Conservation (phyloP, 1,140 invertebrate species). For the Aphaenogaster floridana region DNA sequence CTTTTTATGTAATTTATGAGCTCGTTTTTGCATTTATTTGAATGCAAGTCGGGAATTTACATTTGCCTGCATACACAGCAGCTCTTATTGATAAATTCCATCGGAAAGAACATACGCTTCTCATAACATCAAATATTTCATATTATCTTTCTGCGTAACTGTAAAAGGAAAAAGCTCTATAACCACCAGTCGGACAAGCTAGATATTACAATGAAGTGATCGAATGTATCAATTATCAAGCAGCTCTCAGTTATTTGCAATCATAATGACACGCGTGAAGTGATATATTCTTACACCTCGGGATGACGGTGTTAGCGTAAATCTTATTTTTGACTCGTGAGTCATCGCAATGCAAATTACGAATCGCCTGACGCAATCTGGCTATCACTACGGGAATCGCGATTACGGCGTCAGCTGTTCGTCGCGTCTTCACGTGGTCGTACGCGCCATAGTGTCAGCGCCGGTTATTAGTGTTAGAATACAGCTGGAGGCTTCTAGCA, state of each 20-base stretch:
- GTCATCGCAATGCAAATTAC: slow-evolving; percentile 46
- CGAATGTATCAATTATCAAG: not conserved
- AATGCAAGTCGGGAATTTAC: not conserved
- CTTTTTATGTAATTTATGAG: slow-evolving; percentile 6
- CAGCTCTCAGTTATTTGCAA: not conserved
- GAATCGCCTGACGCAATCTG: slow-evolving; percentile 53
- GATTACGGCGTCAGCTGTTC: slow-evolving; percentile 61
- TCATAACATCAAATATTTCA: not conserved
- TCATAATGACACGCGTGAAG: not conserved
- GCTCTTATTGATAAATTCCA: not conserved
- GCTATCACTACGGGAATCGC: slow-evolving; percentile 41
- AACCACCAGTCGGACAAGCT: not conserved
- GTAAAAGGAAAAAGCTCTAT: not conserved
- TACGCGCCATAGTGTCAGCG: not conserved
- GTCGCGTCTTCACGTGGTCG: slow-evolving; percentile 21
- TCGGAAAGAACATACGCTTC: not conserved
- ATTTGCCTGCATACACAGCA: not conserved
- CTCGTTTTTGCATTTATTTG: slow-evolving; percentile 6
- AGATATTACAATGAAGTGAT: not conserved
- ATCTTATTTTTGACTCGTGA: slow-evolving; percentile 50
- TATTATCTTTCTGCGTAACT: not conserved
- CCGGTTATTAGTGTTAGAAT: slow-evolving; percentile 68
- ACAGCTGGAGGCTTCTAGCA: slow-evolving; percentile 68
- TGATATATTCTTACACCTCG: slow-evolving; percentile 7
- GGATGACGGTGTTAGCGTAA: not conserved